Conservation (phyloP, 2,797 vertebrate genomes). For the Chiloscyllium punctatum region DNA sequence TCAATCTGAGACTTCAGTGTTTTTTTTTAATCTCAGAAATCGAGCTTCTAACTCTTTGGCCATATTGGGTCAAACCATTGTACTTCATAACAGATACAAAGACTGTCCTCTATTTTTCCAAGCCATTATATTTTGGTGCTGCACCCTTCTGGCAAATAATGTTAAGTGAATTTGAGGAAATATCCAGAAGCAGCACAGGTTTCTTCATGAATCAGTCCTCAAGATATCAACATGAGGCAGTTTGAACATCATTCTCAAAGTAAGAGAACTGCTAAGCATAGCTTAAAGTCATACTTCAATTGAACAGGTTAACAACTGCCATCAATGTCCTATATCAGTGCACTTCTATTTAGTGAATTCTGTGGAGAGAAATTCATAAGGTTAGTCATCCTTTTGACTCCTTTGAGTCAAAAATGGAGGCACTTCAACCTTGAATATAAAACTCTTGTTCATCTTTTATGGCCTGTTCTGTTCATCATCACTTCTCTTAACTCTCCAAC, state of each 20-base stretch:
- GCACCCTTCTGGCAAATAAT: no score
- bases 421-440: not conserved
- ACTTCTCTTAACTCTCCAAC: not conserved
- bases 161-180: no score
- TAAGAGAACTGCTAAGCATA: not conserved
- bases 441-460: not conserved
- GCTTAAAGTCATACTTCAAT: not conserved
- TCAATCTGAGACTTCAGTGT: no score
- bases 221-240: not conserved
- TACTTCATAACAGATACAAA: no score
- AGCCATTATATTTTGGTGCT: no score
- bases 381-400: not conserved
- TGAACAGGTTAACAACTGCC: not conserved
- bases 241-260: not conserved
- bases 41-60: no score
- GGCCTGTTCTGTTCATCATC: not conserved
- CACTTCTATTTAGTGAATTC: not conserved
- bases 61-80: no score
- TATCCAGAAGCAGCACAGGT: not conserved
- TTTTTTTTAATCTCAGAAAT: no score
- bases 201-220: not conserved
- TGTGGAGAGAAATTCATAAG: not conserved
- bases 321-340: not conserved
- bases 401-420: not conserved
- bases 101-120: no score